A percentile compares a stretch with the other conserved stretches of the same genome.
Evolutionary conservation across 1,140 invertebrate species (phyloP).

Genomic region (Macrotrachela quadricornifera): DNA sequence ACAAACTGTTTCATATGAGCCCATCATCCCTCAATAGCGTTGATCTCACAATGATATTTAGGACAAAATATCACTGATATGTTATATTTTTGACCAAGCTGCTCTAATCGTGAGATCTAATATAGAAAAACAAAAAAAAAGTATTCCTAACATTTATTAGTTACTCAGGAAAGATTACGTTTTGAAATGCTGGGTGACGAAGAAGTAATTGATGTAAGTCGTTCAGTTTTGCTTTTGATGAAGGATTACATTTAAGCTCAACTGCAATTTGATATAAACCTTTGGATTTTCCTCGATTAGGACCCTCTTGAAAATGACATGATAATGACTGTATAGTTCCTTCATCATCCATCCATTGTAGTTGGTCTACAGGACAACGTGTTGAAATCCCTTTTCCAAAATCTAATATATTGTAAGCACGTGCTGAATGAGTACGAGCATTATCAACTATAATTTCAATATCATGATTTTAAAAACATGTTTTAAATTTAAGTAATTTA

Average conservation of each 20-base stretch:
- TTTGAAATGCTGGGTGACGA: too few relatives aligned
- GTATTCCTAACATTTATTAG: too few relatives aligned
- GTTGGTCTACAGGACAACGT: neutral
- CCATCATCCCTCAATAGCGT: too few relatives aligned
- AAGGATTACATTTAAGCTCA: neutral
- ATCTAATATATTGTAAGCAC: neutral
- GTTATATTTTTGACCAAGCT: too few relatives aligned
- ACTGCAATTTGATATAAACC: neutral
- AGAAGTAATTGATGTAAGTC: too few relatives aligned
- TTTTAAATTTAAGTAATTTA: neutral
- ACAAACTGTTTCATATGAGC: too few relatives aligned
- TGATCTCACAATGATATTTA: too few relatives aligned
- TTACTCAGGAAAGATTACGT: too few relatives aligned
- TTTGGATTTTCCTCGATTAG: neutral
- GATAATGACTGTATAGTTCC: neutral
- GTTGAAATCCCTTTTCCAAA: neutral
- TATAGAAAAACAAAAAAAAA: too few relatives aligned
- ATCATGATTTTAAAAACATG: neutral
- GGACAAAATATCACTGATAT: too few relatives aligned
- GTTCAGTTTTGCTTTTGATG: too few relatives aligned
- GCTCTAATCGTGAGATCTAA: too few relatives aligned
- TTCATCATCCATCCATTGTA: neutral
- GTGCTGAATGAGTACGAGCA: neutral
- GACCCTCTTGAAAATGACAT: neutral
- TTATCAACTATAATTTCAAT: neutral